These are phyloP conservation scores for Acipenser oxyrinchus DNA, from an alignment of 2,797 vertebrate genomes.

Conservation along the genomic window DNA sequence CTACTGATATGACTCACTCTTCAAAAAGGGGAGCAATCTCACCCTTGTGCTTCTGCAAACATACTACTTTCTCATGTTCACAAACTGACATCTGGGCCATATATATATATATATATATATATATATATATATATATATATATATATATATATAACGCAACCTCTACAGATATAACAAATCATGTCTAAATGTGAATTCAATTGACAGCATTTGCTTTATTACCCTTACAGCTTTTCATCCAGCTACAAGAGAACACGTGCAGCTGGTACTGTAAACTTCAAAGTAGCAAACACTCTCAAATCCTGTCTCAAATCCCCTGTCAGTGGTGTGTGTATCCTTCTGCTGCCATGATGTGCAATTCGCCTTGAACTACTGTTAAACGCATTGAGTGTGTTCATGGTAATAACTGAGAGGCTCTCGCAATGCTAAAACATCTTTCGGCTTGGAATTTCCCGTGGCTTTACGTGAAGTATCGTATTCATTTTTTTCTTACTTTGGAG, in stretches of 20 bases:
- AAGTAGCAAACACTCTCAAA: constrained; percentile 16
- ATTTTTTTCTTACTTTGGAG: not conserved
- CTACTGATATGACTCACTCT: too few species aligned
- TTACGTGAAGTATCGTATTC: constrained; percentile 6
- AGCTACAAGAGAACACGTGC: constrained; percentile 21
- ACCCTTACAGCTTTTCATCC: constrained; percentile 19
- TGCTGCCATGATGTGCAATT: constrained; percentile 12
- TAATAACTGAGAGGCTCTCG: constrained; percentile 14
- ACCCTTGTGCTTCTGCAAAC: constrained; percentile 13
- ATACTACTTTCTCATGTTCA: constrained; percentile 13
- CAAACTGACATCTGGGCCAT: constrained; percentile 17
- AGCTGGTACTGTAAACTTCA: constrained; percentile 21
- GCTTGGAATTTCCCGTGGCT: constrained; percentile 4
- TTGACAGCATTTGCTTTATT: constrained; percentile 17
- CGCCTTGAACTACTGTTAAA: constrained; percentile 17
- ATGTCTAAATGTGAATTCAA: constrained; percentile 16
- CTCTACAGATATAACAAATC: constrained; percentile 18
- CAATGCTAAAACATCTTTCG: constrained; percentile 16
- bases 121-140: not conserved
- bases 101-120: not conserved
- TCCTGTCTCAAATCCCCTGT: constrained; percentile 17
- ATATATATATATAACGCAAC: constrained; percentile 5
- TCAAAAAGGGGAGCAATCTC: constrained; percentile 5
- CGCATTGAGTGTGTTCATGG: constrained; percentile 20
- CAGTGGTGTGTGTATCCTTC: constrained; percentile 10